These are phyloP conservation scores for Periophthalmus modestus DNA, from an alignment of 2,113 vertebrate genomes.

Conservation along the genomic window DNA sequence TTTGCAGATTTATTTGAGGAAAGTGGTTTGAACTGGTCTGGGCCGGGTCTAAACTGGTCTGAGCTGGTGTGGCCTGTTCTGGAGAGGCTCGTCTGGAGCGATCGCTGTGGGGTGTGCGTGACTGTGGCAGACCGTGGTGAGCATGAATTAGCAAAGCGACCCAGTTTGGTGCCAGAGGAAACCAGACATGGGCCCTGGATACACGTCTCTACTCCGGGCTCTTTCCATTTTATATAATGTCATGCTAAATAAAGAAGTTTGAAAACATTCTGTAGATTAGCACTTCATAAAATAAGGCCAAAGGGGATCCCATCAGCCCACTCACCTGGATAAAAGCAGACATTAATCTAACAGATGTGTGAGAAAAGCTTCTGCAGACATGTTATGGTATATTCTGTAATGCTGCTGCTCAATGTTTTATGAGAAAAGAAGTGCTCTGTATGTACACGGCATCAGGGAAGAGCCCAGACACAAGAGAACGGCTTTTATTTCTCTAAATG, in stretches of 20 bases:
- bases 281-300: background rate
- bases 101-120: conserved; percentile 59
- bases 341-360: conserved; percentile 4
- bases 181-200: conserved; percentile 37
- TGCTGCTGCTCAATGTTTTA: background rate
- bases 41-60: conserved; percentile 23
- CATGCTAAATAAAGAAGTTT: conserved; percentile 21
- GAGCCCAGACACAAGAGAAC: no score
- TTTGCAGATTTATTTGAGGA: no score
- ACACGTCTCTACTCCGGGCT: background rate
- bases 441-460: background rate
- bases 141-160: conserved; percentile 69
- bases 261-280: conserved; percentile 8
- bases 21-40: background rate
- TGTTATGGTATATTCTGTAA: background rate
- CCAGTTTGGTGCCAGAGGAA: conserved; percentile 63
- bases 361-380: background rate
- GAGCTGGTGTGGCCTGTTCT: conserved; percentile 23
- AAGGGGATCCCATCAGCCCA: background rate
- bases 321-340: background rate
- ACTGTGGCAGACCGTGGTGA: conserved; percentile 62
- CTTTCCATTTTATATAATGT: conserved; percentile 13
- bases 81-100: conserved; percentile 26
- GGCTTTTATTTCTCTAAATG: background rate
- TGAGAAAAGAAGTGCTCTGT: background rate